Evolutionary conservation across 2,888 invertebrate species (phyloP), one percentile per base, ranked within the genome.

Genomic region (Tetranychus piercei): DNA sequence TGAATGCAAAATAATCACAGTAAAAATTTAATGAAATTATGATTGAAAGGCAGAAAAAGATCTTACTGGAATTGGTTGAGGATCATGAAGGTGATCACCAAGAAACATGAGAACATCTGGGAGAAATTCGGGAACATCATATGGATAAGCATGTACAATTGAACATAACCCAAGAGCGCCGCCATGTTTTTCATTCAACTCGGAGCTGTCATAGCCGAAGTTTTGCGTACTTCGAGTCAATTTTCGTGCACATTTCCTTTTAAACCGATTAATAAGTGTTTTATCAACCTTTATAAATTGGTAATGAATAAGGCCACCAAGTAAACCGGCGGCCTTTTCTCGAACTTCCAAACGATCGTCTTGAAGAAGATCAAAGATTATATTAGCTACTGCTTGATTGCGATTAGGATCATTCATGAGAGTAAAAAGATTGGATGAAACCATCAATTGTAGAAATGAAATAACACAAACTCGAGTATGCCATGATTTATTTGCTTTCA

Each of bases 91-190:
- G 83, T 94, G 91, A 11, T 87, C 85, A 76, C 90, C 88, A 65
- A 95, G 85, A 79, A 88, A 87, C 77, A 89, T 88, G 78, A 95
- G 87, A 74, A 94, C 87, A 73, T 88, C 87, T 76, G 94, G 88
- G 82, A 90, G 82, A 82, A 88, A 86, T 81, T 88, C 84, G 77
- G 94, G 88, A 81, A 91, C 88, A 80, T 90, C 89, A 82, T 95
- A 95, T 0, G 95, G 95, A 82, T 89, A 88, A 18, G 94, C 91
- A 78, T 88, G 88, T 70, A 95, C 87, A 82, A 90, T 91, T 7
- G 92, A 89, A 81, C 93, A 91, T 75, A 95, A 84, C 0, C 94
- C 94, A 22, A 94, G 85, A 67, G 94, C 89, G 20, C 92, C 94
- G 74, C 89, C 88, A 83, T 94, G 94, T 11, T 84, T 80, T 76